phyloP scores from a whole-genome alignment of 53 echinoderm and acorn worm species.

The Holothuria scabra region DNA sequence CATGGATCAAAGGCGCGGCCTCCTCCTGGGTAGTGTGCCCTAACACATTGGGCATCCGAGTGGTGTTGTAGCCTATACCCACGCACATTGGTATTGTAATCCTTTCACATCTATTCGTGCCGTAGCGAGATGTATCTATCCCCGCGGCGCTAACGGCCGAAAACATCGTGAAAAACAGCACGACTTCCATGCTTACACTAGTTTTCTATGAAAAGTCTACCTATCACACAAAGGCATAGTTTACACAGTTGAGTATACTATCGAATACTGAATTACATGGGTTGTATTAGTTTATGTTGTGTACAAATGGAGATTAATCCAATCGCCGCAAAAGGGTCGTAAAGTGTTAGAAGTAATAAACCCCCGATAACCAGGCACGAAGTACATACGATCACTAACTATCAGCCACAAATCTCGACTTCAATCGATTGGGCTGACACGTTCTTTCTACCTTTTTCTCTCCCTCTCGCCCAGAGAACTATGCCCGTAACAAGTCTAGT shows the following conservation, averaged over 20 bases:
- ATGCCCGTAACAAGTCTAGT: too few species aligned
- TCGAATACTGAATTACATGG: slow-evolving; percentile 16
- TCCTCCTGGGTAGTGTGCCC: slow-evolving; percentile 87
- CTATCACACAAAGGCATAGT: slow-evolving; percentile 3
- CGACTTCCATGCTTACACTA: slow-evolving; percentile 4
- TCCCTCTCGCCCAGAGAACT: too few species aligned
- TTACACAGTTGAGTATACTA: neutral
- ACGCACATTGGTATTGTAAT: slow-evolving; percentile 95
- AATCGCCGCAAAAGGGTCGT: too few species aligned
- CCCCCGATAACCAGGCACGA: slow-evolving; percentile 24
- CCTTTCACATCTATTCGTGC: slow-evolving; percentile 74
- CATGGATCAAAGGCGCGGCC: slow-evolving; percentile 89
- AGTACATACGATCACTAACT: slow-evolving; percentile 8
- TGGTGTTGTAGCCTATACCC: slow-evolving; percentile 96
- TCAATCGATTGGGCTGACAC: too few species aligned
- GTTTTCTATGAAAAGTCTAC: neutral
- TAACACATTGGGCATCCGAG: slow-evolving; percentile 92
- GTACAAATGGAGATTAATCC: slow-evolving; percentile 7
- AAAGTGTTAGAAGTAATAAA: slow-evolving; percentile 23
- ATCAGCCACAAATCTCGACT: neutral
- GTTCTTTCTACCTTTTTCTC: too few species aligned
- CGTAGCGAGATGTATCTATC: slow-evolving; percentile 33
- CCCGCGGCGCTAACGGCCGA: slow-evolving; percentile 15
- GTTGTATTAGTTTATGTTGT: slow-evolving; percentile 12
- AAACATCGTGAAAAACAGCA: slow-evolving; percentile 16